phyloP scores from a whole-genome alignment of 2,888 invertebrate genomes.

The Andrena flavipes region DNA sequence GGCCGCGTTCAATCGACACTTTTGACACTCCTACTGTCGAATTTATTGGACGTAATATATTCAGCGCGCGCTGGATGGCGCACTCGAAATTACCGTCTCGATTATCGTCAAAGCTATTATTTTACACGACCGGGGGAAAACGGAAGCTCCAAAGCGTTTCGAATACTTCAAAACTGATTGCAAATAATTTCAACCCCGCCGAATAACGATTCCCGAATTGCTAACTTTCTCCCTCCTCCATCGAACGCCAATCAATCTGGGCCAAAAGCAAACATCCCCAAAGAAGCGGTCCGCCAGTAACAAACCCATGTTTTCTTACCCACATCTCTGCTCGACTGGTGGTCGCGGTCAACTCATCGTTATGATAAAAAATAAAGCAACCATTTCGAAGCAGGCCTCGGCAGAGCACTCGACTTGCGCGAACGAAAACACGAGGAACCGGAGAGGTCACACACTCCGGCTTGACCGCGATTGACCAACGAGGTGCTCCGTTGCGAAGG shows the following conservation, averaged over 20 bases:
- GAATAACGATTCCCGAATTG: not conserved
- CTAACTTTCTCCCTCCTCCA: slow-evolving; percentile 19
- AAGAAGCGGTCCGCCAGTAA: slow-evolving; percentile 33
- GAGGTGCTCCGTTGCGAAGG: too few relatives aligned
- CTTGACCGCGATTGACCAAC: too few relatives aligned
- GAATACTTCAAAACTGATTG: not conserved
- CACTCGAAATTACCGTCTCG: slow-evolving; percentile 24
- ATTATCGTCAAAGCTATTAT: slow-evolving; percentile 31
- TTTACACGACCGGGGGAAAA: not conserved
- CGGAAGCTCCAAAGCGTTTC: not conserved
- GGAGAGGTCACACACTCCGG: too few relatives aligned
- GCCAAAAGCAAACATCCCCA: slow-evolving; percentile 34
- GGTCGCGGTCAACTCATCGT: slow-evolving; percentile 46
- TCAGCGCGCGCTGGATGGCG: slow-evolving; percentile 3
- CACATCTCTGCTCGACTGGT: slow-evolving; percentile 1
- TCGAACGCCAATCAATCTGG: slow-evolving; percentile 20
- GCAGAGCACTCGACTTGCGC: slow-evolving; percentile 40
- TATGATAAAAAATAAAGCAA: slow-evolving; percentile 52
- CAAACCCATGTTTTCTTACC: slow-evolving; percentile 26
- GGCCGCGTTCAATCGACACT: slow-evolving; percentile 50
- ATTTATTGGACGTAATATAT: slow-evolving; percentile 51
- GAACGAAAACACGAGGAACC: slow-evolving; percentile 31
- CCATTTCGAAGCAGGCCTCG: slow-evolving; percentile 22
- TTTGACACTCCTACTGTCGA: slow-evolving; percentile 47
- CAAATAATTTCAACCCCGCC: not conserved